Evolutionary conservation across 2,797 vertebrate species (phyloP).

Genomic region (Kryptolebias ocellatus): DNA sequence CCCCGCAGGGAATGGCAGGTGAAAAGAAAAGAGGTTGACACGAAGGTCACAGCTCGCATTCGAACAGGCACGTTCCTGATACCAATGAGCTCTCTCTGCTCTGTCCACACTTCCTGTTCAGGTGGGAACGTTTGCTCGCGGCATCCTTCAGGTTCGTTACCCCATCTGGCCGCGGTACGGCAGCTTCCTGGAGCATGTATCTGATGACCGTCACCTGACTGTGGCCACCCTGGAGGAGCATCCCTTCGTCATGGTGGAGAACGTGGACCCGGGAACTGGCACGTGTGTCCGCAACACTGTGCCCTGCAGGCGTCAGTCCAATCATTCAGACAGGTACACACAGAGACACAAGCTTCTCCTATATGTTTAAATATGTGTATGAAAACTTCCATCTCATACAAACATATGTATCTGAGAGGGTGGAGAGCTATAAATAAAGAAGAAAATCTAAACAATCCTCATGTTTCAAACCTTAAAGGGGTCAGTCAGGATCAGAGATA

Average conservation of each 20-base stretch:
- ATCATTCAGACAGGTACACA: constrained; percentile 81
- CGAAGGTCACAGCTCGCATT: constrained; percentile 13
- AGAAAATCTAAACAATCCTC: neutral
- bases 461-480: constrained; percentile 1
- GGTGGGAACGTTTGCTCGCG: constrained; percentile 92
- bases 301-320: constrained; percentile 94
- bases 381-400: neutral
- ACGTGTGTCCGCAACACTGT: constrained; percentile 96
- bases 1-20: constrained; percentile 16
- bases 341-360: neutral
- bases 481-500: neutral
- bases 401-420: neutral
- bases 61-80: neutral
- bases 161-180: constrained; percentile 97
- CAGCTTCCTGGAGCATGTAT: constrained; percentile 89
- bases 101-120: constrained; percentile 50
- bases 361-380: neutral
- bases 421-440: neutral
- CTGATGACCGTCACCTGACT: constrained; percentile 91
- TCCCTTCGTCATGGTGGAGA: constrained; percentile 97
- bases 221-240: constrained; percentile 97
- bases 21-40: constrained; percentile 17
- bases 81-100: constrained; percentile 17
- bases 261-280: constrained; percentile 90
- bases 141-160: constrained; percentile 94